These are phyloP conservation scores for Lutraria rhynchaena DNA, from an alignment of 1,140 invertebrate genomes.

Conservation along the genomic window DNA sequence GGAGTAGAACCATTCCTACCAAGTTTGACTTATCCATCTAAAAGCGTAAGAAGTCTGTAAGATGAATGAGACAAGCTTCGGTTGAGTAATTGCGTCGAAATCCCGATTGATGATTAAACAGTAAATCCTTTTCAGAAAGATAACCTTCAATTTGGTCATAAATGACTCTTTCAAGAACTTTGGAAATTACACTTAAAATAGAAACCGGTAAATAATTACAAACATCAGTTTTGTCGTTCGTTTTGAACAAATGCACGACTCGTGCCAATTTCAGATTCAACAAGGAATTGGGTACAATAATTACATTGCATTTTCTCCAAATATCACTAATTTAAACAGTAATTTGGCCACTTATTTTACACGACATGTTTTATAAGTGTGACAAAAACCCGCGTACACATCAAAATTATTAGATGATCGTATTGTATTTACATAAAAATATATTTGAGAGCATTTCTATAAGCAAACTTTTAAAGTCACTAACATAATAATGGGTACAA, in stretches of 20 bases:
- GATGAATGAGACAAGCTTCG: slow-evolving; percentile 44
- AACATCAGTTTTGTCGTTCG: slow-evolving; percentile 27
- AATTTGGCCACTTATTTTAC: too few species aligned
- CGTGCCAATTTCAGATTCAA: slow-evolving; percentile 24
- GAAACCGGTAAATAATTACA: slow-evolving; percentile 48
- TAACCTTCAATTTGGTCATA: slow-evolving; percentile 46
- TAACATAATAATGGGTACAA: too few species aligned
- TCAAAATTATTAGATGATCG: too few species aligned
- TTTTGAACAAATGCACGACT: slow-evolving; percentile 20
- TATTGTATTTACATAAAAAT: too few species aligned
- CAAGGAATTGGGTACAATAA: too few species aligned
- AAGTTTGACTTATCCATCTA: slow-evolving; percentile 34
- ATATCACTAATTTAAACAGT: too few species aligned
- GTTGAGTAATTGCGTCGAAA: slow-evolving; percentile 40
- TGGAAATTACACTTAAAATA: too few species aligned
- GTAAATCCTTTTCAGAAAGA: slow-evolving; percentile 21
- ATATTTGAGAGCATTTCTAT: too few species aligned
- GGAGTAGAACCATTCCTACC: slow-evolving; percentile 45
- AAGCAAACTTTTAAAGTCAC: too few species aligned
- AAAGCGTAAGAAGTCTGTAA: slow-evolving; percentile 28
- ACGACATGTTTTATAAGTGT: too few species aligned
- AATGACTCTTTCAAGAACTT: slow-evolving; percentile 35
- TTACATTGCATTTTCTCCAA: too few species aligned
- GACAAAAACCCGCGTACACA: too few species aligned
- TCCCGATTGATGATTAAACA: slow-evolving; percentile 33